These are phyloP conservation scores for Acromyrmex charruanus DNA, from an alignment of 1,140 invertebrate species.

Conservation along the genomic window DNA sequence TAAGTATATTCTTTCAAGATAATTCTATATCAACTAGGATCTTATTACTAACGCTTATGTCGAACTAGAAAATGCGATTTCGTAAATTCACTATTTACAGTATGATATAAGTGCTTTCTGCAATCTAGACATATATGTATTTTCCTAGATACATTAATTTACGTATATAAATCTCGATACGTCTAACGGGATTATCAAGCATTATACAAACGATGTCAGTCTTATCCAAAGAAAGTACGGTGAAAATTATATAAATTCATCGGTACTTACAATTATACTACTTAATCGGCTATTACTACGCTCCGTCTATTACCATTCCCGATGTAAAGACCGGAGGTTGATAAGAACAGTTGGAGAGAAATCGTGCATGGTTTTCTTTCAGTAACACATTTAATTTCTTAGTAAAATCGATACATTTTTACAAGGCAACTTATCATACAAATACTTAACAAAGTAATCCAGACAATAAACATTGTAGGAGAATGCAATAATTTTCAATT, in stretches of 20 bases:
- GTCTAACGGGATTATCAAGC: constrained; percentile 75
- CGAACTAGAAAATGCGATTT: constrained; percentile 74
- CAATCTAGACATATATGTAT: constrained; percentile 67
- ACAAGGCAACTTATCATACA: constrained; percentile 82
- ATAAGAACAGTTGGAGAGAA: constrained; percentile 72
- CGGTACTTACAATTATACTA: constrained; percentile 73
- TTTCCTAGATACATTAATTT: constrained; percentile 73
- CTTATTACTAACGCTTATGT: constrained; percentile 74
- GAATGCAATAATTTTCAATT: constrained; percentile 65
- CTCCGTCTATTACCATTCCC: constrained; percentile 61
- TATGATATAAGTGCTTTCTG: constrained; percentile 74
- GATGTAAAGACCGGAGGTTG: constrained; percentile 68
- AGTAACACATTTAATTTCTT: constrained; percentile 82
- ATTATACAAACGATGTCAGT: constrained; percentile 78
- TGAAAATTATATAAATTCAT: constrained; percentile 76
- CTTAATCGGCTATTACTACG: constrained; percentile 67
- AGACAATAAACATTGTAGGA: constrained; percentile 68
- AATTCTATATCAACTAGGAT: constrained; percentile 75
- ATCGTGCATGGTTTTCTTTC: constrained; percentile 71
- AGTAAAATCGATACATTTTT: constrained; percentile 82
- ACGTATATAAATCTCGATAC: constrained; percentile 75
- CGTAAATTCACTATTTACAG: constrained; percentile 74
- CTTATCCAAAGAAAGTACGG: constrained; percentile 78
- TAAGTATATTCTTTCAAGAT: constrained; percentile 68
- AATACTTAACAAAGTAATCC: constrained; percentile 79